Percentiles rank a stretch among this genome's conserved stretches.
phyloP scores from a whole-genome alignment of 2,113 vertebrate species.

The Raja brachyura region DNA sequence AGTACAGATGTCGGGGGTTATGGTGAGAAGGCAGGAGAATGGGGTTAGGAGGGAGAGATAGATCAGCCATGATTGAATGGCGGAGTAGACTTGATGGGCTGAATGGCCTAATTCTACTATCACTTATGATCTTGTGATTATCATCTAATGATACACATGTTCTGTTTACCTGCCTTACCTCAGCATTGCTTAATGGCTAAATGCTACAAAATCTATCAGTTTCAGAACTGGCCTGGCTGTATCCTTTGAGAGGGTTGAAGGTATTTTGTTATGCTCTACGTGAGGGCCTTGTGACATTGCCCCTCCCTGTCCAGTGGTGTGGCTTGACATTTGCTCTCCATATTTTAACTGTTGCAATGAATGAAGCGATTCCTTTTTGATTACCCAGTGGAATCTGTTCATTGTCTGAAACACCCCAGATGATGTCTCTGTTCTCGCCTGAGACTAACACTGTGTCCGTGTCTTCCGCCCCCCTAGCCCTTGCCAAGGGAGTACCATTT shows the following conservation, averaged over 20 bases:
- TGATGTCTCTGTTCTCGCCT: background rate
- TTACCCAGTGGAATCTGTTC: background rate
- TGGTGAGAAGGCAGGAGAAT: too few relatives aligned
- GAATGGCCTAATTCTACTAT: too few relatives aligned
- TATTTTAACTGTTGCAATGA: background rate
- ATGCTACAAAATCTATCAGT: background rate
- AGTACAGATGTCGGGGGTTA: too few relatives aligned
- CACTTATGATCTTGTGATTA: too few relatives aligned
- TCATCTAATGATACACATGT: background rate
- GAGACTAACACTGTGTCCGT: background rate
- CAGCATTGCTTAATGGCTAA: background rate
- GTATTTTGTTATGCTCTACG: background rate
- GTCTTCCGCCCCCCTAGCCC: constrained; percentile 58
- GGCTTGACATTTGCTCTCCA: background rate
- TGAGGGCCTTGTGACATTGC: background rate
- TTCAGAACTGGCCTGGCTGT: background rate
- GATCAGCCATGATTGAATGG: too few relatives aligned
- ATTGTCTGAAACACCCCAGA: background rate
- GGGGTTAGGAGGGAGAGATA: too few relatives aligned
- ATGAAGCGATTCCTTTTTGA: background rate
- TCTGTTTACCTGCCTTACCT: background rate
- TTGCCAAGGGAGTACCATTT: constrained; percentile 87
- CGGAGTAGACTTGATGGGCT: too few relatives aligned
- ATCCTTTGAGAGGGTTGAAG: background rate
- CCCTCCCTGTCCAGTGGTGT: background rate